A percentile compares a stretch with the other conserved stretches of the same genome.
Evolutionary conservation across 53 echinoderm and acorn worm species (phyloP).

Genomic region (Temnopleurus reevesii): DNA sequence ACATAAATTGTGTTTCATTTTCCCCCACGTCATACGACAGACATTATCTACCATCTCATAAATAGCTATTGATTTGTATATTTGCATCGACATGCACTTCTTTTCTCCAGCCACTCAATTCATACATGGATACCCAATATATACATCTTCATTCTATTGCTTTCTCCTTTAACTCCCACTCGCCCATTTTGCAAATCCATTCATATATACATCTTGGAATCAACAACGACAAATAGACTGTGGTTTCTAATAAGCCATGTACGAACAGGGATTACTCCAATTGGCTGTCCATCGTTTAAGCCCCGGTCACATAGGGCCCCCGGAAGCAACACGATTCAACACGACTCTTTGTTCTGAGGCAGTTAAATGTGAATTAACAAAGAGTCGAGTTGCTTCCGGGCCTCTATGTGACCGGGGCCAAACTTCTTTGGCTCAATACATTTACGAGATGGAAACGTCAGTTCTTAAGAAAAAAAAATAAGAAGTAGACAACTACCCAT

Average conservation of each 20-base stretch:
- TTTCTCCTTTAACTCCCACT: neutral
- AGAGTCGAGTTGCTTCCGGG: no score
- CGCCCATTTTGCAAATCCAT: neutral
- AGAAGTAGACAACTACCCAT: no score
- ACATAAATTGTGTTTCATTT: neutral
- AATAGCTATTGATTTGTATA: neutral
- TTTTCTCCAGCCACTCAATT: neutral
- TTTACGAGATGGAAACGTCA: no score
- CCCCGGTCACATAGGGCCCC: no score
- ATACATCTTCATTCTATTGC: neutral
- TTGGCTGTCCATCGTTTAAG: neutral
- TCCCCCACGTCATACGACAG: neutral
- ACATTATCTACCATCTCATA: neutral
- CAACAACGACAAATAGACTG: neutral
- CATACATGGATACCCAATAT: neutral
- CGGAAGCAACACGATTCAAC: no score
- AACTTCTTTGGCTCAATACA: no score
- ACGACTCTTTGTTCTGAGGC: no score
- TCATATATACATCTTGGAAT: neutral
- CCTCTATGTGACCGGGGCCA: no score
- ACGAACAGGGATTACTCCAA: neutral
- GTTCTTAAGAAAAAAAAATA: no score
- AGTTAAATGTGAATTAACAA: no score
- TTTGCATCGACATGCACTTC: neutral
- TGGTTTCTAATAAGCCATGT: neutral